These are phyloP conservation scores for Vanessa tameamea DNA, from an alignment of 1,140 invertebrate species.

Conservation along the genomic window DNA sequence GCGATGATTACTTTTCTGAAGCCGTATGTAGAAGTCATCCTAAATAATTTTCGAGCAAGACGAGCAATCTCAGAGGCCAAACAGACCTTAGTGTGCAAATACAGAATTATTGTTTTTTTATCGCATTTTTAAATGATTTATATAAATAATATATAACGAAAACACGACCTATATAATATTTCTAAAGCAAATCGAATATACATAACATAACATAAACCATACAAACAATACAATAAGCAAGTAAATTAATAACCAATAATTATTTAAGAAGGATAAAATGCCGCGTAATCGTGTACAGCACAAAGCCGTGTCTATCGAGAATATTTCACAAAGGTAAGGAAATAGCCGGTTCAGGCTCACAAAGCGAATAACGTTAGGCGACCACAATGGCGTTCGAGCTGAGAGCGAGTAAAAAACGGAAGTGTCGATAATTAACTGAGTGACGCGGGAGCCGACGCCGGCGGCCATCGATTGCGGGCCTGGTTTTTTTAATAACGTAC, in stretches of 20 bases:
- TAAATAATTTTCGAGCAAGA: no score
- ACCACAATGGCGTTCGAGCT: conserved; percentile 57
- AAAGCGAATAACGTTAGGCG: conserved; percentile 65
- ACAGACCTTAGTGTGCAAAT: no score
- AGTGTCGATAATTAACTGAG: conserved; percentile 79
- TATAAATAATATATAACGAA: no score
- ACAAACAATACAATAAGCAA: conserved; percentile 11
- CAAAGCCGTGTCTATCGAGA: conserved; percentile 47
- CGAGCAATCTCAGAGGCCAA: no score
- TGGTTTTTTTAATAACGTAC: conserved; percentile 65
- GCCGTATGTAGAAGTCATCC: no score
- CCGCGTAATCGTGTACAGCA: conserved; percentile 36
- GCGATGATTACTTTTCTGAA: no score
- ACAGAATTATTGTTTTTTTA: no score
- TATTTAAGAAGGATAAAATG: conserved; percentile 56
- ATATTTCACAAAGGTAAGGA: conserved; percentile 66
- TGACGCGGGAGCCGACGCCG: conserved; percentile 65
- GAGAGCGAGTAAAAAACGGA: conserved; percentile 68
- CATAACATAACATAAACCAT: not conserved
- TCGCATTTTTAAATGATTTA: no score
- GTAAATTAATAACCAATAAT: conserved; percentile 70
- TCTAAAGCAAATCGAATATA: no score
- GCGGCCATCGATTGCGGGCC: conserved; percentile 64
- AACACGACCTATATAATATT: no score
- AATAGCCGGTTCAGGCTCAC: conserved; percentile 64